Base-by-base conservation (phyloP, 2,797 vertebrate genomes). In the Furcifer pardalis region DNA sequence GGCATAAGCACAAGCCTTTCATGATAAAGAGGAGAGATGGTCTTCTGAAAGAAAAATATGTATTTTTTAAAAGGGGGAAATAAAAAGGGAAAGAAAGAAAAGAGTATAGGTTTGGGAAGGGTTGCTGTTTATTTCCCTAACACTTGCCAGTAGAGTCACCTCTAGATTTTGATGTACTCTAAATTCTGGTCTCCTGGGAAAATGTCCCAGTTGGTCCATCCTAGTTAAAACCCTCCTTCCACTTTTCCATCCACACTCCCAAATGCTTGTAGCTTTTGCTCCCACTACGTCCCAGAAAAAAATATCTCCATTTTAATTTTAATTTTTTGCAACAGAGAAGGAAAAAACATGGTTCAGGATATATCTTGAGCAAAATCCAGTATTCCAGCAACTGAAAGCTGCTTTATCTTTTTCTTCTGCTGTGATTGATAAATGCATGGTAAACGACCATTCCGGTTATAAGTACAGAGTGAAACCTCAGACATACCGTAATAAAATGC, bases 401-500 rank as follows among this genome's bases (percentile, higher is more conserved):
- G 25, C 19, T 86, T 73, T 85, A 68, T 30, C 77, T 76, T 85
- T 8, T n/a, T 59, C 23, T 25, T n/a, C n/a, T 27, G 2, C 2
- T n/a, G 52, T 19, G 5, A 19, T 32, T 75, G 37, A 75, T 46
- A 25, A 68, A 56, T 77, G 17, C 73, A 56, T 19, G 27, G 35
- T 37, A 76, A 83, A 77, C 42, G 73, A 32, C 73, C 35, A n/a
- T 81, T 59, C 78, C 6, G 4, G 8, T 59, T 75, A 42, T 17
- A 32, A 19, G 37, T 2, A 19, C 49, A 72, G 63, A 52, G 74
- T n/a, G 23, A 62, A 52, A 56, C 35, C 62, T 76, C 78, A 81
- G 62, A 68, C 72, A 60, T 76, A 46, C 40, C 35, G 72, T 60
- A 81, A 85, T 85, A 59, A 81, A 68, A 46, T 60, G 40, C 78